Evolutionary conservation across 2,888 invertebrate genomes (phyloP), one percentile per base, ranked within the genome.

Genomic region (Erpobdella octoculata): DNA sequence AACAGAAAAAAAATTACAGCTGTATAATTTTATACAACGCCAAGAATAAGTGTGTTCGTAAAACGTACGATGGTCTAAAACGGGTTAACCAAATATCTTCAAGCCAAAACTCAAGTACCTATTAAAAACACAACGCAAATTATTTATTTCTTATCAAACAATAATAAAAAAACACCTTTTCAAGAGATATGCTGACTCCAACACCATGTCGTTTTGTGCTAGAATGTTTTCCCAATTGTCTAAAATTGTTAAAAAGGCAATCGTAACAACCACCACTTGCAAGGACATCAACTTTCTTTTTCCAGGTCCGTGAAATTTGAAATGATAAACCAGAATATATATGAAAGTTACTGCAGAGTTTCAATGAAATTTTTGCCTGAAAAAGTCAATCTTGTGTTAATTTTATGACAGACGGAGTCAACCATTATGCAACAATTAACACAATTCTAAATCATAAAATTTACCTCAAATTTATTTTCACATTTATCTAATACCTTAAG

Each of bases 231-330:
- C 73, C 73, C 5, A 73, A 72, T 58, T 71, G 68, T n/a, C 72
- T 62, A 62, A 75, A 76, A 15, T 31, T 35, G 18, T 48, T 35
- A 18, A 95, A 87, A 85, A 94, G 86, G 12, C 87, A 87, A 82
- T 95, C 93, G 78, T 94, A 96, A 77, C 93, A 88, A 48, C 94
- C 93, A 0, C 95, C 95, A 8, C 89, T 90, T 0, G 93, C 93
- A 59, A 95, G 86, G 0, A 93, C 88, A 76, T 87, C 90, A 78
- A 85, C 53, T 75, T 84, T 88, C 25, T 83, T 82, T 73, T 85
- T 78, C 71, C 79, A 79, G 74, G 79, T 81, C 69, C 76, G 84
- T 2, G 87, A 87, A 76, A 89, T 85, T 81, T 90, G 89, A 79
- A 87, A 90, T 75, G 89, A 85, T 78, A 89, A 84, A 0, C 90